Base-by-base conservation (phyloP, 2,797 vertebrate species). In the Lateolabrax maculatus region DNA sequence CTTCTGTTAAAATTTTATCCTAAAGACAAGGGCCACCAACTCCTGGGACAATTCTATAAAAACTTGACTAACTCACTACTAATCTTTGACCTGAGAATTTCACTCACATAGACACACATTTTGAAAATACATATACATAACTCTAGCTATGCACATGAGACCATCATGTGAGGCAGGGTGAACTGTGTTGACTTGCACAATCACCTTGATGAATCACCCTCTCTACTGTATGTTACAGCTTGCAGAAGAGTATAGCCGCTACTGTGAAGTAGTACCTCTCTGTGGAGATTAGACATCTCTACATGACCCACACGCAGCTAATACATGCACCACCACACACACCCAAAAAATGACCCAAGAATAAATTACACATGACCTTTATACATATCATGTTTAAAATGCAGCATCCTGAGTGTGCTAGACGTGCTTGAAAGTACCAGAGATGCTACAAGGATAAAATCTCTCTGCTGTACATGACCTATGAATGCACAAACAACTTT, bases 191-290 rank as follows among this genome's bases (percentile, higher is more conserved):
- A 92, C 92, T 90, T 80, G 85, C 76, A 70, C 86, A 90, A 84
- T 92, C 90, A 90, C 89, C 87, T 92, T 94, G 90, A 94, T 94
- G 84, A 93, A 95, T 93, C 90, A 92, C 87, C 84, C 71, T n/a
- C n/a, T n/a, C n/a, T 34, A 34, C 31, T 34, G 31, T 25, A 58
- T 76, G 80, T 78, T 89, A 83, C 46, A 21, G 63, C 61, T 68
- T 64, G 72, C 79, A 84, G 61, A 63, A 80, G 62, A 84, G 79
- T 60, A 87, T 69, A 75, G 75, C 81, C 87, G 87, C 76, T 81
- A 83, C 86, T 90, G 85, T 90, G 89, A 73, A 90, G 79, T 79
- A 48, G 66, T 75, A 86, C 52, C 36, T 65, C 81, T 86, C 76
- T 44, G 37, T 60, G 34, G 79, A 88, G 78, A 87, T 72, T 23